Conservation (phyloP, 2,113 vertebrate genomes). For the Azemiops feae region DNA sequence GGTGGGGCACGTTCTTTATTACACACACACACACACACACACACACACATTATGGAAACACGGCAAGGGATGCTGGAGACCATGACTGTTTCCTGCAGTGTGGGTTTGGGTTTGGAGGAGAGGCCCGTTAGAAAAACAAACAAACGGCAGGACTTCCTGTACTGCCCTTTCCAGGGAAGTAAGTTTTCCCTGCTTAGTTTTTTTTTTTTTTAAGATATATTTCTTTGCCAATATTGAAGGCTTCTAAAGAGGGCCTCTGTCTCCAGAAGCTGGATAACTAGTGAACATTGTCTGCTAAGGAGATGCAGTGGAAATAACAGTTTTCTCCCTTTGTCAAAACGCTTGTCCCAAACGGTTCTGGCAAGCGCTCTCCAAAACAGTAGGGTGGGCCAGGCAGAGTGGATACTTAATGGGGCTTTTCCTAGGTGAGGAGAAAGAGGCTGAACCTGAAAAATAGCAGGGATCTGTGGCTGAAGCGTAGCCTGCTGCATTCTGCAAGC, state of each 20-base stretch:
- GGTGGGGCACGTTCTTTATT: constrained; percentile 53
- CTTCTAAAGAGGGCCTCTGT: background rate
- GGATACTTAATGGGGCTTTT: background rate
- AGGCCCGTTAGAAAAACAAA: constrained; percentile 55
- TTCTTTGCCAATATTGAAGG: background rate
- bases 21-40: constrained; percentile 34
- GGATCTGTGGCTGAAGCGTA: background rate
- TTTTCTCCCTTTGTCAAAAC: background rate
- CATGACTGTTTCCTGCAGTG: constrained; percentile 51
- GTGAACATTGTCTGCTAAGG: background rate
- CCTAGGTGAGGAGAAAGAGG: background rate
- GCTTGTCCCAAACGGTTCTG: background rate
- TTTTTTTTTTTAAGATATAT: background rate
- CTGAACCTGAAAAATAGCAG: background rate
- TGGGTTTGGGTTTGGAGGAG: constrained; percentile 26
- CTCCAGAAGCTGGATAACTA: background rate
- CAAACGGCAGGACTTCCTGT: constrained; percentile 27
- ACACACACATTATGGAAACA: constrained; percentile 51
- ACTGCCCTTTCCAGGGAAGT: background rate
- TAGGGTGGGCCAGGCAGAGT: background rate
- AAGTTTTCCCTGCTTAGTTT: background rate
- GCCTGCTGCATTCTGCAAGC: too few relatives aligned
- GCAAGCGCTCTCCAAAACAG: background rate
- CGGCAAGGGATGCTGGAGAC: constrained; percentile 45
- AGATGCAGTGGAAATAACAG: background rate